phyloP scores from a whole-genome alignment of 2,797 vertebrate species.

The Lepus townsendii region DNA sequence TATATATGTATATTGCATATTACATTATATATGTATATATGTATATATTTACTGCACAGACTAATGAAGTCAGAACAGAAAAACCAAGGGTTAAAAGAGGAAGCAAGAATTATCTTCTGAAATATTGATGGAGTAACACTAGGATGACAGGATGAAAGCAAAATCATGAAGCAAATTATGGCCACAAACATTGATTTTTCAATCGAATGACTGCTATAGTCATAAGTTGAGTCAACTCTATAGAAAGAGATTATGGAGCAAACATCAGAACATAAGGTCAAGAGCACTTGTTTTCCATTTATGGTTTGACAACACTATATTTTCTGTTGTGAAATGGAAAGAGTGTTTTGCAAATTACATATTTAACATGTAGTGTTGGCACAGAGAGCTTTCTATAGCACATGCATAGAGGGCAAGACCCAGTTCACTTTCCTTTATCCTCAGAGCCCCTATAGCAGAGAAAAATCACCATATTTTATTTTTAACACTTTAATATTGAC shows the following conservation, averaged over 20 bases:
- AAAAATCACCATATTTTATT: conserved; percentile 45
- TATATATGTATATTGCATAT: no score
- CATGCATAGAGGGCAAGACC: not conserved
- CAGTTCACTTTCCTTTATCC: conserved; percentile 5
- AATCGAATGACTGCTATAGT: not conserved
- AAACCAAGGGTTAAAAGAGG: not conserved
- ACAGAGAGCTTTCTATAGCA: not conserved
- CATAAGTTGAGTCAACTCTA: conserved; percentile 11
- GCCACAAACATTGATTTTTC: not conserved
- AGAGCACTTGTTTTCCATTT: not conserved
- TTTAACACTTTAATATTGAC: conserved; percentile 37
- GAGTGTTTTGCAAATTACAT: not conserved
- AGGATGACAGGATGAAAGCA: not conserved
- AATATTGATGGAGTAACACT: not conserved
- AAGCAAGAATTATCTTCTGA: not conserved
- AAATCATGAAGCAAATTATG: not conserved
- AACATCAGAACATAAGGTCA: not conserved
- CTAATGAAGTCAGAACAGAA: not conserved
- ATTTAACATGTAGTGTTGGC: not conserved
- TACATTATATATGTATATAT: no score
- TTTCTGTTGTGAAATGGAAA: conserved; percentile 3
- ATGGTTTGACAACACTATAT: not conserved
- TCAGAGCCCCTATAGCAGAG: not conserved
- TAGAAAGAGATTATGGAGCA: not conserved
- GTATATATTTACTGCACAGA: not conserved